Conservation (phyloP, 2,888 invertebrate species). For the Lepidonotus clava region DNA sequence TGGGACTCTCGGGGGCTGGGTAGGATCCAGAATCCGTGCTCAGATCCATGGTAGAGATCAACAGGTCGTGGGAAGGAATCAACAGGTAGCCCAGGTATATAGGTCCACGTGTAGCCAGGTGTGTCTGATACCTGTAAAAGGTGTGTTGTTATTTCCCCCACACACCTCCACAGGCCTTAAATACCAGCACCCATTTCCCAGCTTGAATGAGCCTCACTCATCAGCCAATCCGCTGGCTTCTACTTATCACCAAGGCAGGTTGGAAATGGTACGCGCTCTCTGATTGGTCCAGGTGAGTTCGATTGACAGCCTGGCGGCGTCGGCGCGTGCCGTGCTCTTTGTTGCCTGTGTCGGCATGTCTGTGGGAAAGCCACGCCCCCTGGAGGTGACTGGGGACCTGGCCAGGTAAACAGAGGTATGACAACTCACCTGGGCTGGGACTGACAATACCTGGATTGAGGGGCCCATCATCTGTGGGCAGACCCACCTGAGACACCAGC, state of each 20-base stretch:
- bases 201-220: neutral
- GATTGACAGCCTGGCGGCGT: neutral
- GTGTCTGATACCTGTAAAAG: slow-evolving; percentile 19
- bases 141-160: neutral
- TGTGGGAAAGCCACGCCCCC: slow-evolving; percentile 77
- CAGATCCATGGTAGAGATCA: slow-evolving; percentile 15
- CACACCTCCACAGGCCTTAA: neutral
- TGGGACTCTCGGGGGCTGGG: neutral
- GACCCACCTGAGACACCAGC: neutral
- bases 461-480: neutral
- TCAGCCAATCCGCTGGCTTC: slow-evolving; percentile 7
- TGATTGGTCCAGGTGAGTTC: neutral
- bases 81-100: neutral
- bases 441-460: slow-evolving; percentile 4
- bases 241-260: too few species aligned
- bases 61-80: neutral
- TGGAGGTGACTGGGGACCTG: slow-evolving; percentile 27
- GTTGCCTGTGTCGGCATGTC: slow-evolving; percentile 68
- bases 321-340: slow-evolving; percentile 70
- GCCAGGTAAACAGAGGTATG: slow-evolving; percentile 28
- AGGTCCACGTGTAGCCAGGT: neutral
- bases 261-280: neutral
- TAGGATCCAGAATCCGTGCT: slow-evolving; percentile 10
- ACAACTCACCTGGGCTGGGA: slow-evolving; percentile 8
- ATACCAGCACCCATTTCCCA: neutral